These are phyloP conservation scores for Steromphala cineraria DNA, from an alignment of 2,888 invertebrate genomes.

Conservation along the genomic window DNA sequence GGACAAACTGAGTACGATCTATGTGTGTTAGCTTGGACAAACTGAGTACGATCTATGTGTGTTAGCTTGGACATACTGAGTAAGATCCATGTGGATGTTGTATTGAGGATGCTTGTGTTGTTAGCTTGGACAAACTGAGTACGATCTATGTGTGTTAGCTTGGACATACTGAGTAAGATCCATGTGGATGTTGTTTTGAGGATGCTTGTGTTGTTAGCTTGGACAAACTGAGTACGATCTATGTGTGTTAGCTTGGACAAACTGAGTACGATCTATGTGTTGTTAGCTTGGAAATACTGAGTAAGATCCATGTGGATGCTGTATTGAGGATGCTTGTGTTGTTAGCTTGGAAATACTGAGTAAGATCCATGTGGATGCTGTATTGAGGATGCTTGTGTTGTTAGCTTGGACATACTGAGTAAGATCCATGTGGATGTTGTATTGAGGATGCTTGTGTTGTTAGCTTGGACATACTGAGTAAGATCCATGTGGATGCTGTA, in stretches of 20 bases:
- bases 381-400: conserved; percentile 26
- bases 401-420: conserved; percentile 64
- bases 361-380: too few species aligned
- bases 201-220: too few species aligned
- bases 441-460: not conserved
- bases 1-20: too few species aligned
- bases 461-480: conserved; percentile 66
- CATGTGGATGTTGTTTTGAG: conserved; percentile 47
- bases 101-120: not conserved
- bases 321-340: too few species aligned
- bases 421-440: conserved; percentile 60
- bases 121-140: conserved; percentile 64
- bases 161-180: conserved; percentile 66
- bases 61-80: too few species aligned
- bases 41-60: too few species aligned
- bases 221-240: too few species aligned
- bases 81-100: too few species aligned
- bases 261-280: conserved; percentile 39
- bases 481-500: not conserved
- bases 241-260: conserved; percentile 47
- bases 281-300: conserved; percentile 63
- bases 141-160: conserved; percentile 39
- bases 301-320: conserved; percentile 61
- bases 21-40: too few species aligned
- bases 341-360: too few species aligned